Conservation (phyloP, 2,797 vertebrate genomes). For the Geotrypetes seraphini region DNA sequence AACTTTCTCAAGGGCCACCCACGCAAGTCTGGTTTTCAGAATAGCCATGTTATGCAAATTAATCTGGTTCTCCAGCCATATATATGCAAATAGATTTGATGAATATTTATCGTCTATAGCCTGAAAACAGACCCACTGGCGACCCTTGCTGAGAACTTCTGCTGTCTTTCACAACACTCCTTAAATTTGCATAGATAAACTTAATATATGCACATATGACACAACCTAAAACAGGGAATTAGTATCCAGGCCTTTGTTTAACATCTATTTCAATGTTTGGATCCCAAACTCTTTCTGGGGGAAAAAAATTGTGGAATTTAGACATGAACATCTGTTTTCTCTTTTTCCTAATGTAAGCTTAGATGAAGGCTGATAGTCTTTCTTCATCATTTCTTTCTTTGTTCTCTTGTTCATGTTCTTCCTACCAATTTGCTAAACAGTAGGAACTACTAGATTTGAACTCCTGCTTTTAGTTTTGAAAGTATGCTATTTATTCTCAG, state of each 20-base stretch:
- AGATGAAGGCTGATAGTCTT: conserved; percentile 17
- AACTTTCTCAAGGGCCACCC: too few species aligned
- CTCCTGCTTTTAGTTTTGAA: too few species aligned
- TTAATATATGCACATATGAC: conserved; percentile 24
- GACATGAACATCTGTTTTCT: conserved; percentile 51
- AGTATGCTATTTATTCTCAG: too few species aligned
- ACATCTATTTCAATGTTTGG: conserved; percentile 42
- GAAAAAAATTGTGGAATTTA: conserved; percentile 36
- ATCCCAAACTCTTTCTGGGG: conserved; percentile 16
- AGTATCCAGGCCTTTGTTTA: conserved; percentile 36
- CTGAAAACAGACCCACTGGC: too few species aligned
- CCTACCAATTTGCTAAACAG: too few species aligned
- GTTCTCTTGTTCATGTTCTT: background rate
- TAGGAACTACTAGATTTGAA: too few species aligned
- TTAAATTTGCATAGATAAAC: conserved; percentile 24
- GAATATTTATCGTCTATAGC: too few species aligned
- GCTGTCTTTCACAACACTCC: conserved; percentile 3
- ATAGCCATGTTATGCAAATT: too few species aligned
- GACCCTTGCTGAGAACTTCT: too few species aligned
- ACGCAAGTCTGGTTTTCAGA: too few species aligned
- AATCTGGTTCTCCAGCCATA: too few species aligned
- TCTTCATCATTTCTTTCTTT: background rate
- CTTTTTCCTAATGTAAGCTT: conserved; percentile 41
- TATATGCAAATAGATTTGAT: too few species aligned
- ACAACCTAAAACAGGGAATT: conserved; percentile 35